Conservation (phyloP, 2,797 vertebrate genomes). For the Notolabrus celidotus region DNA sequence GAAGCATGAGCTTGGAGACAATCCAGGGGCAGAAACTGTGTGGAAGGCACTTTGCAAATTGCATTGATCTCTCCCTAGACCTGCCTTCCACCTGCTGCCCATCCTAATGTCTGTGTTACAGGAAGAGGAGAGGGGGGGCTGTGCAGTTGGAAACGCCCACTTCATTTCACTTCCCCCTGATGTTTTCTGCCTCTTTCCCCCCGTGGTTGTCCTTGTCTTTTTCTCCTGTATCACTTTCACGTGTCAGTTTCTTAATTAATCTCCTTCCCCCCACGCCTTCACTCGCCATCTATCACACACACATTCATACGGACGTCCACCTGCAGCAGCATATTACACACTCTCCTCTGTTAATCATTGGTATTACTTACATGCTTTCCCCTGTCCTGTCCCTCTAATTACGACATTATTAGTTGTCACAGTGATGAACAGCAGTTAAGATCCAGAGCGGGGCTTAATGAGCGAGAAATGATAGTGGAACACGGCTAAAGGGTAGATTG, state of each 20-base stretch:
- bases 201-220: neutral
- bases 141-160: neutral
- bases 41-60: conserved; percentile 73
- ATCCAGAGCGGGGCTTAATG: conserved; percentile 32
- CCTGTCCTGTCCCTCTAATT: conserved; percentile 44
- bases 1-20: conserved; percentile 30
- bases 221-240: neutral
- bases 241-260: neutral
- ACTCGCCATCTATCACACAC: neutral
- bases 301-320: neutral
- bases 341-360: conserved; percentile 17
- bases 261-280: neutral
- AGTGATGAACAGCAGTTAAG: conserved; percentile 26
- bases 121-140: neutral
- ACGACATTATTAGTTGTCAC: conserved; percentile 49
- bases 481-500: conserved; percentile 5
- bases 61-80: conserved; percentile 70
- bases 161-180: conserved; percentile 4
- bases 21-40: conserved; percentile 62
- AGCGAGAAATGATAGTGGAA: conserved; percentile 28
- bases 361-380: conserved; percentile 41
- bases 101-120: conserved; percentile 62
- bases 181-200: neutral
- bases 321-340: conserved; percentile 5
- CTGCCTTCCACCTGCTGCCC: conserved; percentile 61